A percentile compares a stretch with the other conserved stretches of the same genome.
Conservation (phyloP, 2,113 vertebrate species). For the Embiotoca jacksoni region DNA sequence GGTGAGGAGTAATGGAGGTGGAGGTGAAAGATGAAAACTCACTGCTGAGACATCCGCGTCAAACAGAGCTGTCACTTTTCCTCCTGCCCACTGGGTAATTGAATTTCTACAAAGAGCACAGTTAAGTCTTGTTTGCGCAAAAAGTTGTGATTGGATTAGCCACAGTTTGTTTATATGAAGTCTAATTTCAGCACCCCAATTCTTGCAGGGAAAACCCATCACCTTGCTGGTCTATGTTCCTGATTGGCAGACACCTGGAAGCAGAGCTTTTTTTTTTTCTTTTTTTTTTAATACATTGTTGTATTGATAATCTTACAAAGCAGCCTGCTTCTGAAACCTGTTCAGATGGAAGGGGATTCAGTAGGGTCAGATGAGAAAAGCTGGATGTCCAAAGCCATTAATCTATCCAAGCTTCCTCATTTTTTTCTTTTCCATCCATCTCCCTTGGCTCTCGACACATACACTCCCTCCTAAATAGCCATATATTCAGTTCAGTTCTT, state of each 20-base stretch:
- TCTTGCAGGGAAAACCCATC: conserved; percentile 14
- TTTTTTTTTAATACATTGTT: no score
- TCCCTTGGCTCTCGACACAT: conserved; percentile 29
- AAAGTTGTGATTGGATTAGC: background rate
- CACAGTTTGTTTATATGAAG: background rate
- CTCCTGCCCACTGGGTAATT: background rate
- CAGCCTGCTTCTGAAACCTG: conserved; percentile 30
- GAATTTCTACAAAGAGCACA: conserved; percentile 21
- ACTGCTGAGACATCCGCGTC: conserved; percentile 15
- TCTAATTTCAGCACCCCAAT: background rate
- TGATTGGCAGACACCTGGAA: conserved; percentile 28
- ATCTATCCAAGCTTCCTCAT: conserved; percentile 39
- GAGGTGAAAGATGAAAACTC: background rate
- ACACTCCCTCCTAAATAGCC: conserved; percentile 49
- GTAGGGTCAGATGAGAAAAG: conserved; percentile 52
- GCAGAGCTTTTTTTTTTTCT: conserved; percentile 23
- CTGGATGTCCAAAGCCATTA: conserved; percentile 57
- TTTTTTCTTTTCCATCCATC: conserved; percentile 25
- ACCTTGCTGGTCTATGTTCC: conserved; percentile 25
- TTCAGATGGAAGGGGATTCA: conserved; percentile 38
- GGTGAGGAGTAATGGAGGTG: conserved; percentile 5
- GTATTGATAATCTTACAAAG: conserved; percentile 38
- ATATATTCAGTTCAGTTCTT: conserved; percentile 39
- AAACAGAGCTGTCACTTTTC: conserved; percentile 25
- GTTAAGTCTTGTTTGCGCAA: background rate